Percentiles rank a stretch among this genome's conserved stretches.
Evolutionary conservation across 2,797 vertebrate genomes (phyloP).

Genomic region (Tamandua tetradactyla): DNA sequence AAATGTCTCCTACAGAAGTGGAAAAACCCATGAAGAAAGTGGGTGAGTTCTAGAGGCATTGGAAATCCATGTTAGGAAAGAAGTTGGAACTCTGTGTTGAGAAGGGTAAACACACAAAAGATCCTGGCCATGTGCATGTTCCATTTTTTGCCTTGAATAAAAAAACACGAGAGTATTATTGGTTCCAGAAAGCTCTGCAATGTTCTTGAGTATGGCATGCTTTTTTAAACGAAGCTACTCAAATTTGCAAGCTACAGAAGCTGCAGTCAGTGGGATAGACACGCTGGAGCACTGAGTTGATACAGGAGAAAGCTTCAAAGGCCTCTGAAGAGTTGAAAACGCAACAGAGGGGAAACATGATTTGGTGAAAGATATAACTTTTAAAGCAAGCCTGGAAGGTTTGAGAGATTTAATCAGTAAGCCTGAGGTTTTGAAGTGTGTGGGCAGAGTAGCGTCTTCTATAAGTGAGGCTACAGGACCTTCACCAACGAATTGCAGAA

Average conservation of each 20-base stretch:
- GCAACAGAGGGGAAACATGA: not conserved
- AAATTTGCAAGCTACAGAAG: not conserved
- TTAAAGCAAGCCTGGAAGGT: not conserved
- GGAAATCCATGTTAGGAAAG: not conserved
- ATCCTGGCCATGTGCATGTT: not conserved
- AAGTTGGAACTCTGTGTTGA: not conserved
- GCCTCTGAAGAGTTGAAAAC: too few species aligned
- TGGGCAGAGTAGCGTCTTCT: not conserved
- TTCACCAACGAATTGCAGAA: not conserved
- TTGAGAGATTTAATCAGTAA: not conserved
- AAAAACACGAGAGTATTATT: not conserved
- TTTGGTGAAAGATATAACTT: not conserved
- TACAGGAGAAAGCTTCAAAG: not conserved
- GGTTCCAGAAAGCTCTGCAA: not conserved
- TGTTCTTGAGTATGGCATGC: not conserved
- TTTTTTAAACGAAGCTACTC: not conserved
- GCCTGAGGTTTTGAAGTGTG: not conserved
- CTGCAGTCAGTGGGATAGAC: fast-evolving
- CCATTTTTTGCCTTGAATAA: not conserved
- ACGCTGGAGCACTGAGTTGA: not conserved
- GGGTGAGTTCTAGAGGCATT: not conserved
- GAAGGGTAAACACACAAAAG: not conserved
- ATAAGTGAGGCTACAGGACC: not conserved
- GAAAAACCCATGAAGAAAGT: not conserved
- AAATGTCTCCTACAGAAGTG: not conserved